A percentile compares a stretch with the other conserved stretches of the same genome.
Conservation (phyloP, 2,888 invertebrate genomes). For the Hoplodrina ambigua region DNA sequence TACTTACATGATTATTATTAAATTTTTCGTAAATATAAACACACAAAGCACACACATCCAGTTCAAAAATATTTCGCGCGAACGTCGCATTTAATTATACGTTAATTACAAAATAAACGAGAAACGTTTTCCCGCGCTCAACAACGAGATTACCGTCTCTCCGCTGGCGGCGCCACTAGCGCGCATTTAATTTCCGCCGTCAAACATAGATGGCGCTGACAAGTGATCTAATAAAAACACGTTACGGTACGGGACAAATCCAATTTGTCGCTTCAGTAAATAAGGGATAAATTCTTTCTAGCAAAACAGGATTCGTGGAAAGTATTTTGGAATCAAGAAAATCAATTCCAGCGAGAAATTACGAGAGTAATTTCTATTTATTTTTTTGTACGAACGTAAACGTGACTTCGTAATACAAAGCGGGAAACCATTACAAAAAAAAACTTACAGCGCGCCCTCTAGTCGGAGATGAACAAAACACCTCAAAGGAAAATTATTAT, state of each 20-base stretch:
- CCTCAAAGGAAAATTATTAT: neutral
- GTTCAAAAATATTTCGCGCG: neutral
- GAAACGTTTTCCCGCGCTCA: slow-evolving; percentile 51
- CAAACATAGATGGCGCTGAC: slow-evolving; percentile 77
- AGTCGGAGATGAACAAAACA: neutral
- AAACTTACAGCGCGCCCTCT: neutral
- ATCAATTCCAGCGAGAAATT: slow-evolving; percentile 35
- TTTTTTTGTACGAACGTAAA: slow-evolving; percentile 11
- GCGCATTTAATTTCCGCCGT: slow-evolving; percentile 71
- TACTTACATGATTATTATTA: neutral
- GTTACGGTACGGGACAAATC: slow-evolving; percentile 64
- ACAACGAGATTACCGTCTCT: slow-evolving; percentile 50
- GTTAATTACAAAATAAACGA: slow-evolving; percentile 13
- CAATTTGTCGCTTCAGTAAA: slow-evolving; percentile 72
- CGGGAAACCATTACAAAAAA: neutral
- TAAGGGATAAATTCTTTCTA: slow-evolving; percentile 57
- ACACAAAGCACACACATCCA: neutral
- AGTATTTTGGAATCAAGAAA: slow-evolving; percentile 52
- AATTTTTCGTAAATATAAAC: neutral
- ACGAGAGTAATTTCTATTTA: slow-evolving; percentile 18
- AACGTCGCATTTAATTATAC: slow-evolving; percentile 10
- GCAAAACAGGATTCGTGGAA: slow-evolving; percentile 47
- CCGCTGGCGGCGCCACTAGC: slow-evolving; percentile 58
- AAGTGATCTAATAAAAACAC: slow-evolving; percentile 72
- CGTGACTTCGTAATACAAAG: neutral